Percentiles rank a stretch among this genome's conserved stretches.
Evolutionary conservation across 2,888 invertebrate genomes (phyloP).

Genomic region (Perithous albicinctus): DNA sequence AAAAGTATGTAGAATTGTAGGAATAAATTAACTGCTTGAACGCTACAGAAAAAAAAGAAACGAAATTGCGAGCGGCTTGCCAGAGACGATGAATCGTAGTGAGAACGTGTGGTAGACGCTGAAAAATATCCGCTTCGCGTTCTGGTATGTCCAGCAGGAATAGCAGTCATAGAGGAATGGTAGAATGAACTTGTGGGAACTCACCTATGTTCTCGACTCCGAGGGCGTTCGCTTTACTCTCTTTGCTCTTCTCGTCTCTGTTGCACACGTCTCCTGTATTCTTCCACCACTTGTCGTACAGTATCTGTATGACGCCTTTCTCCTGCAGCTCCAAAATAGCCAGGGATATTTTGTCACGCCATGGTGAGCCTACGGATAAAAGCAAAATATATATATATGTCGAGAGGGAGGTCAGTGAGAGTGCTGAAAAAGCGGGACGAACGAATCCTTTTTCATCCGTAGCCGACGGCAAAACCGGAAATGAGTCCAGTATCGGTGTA

Average conservation of each 20-base stretch:
- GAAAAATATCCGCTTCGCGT: slow-evolving; percentile 5
- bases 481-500: not conserved
- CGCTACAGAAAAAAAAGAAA: not conserved
- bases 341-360: slow-evolving; percentile 98
- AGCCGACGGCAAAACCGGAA: slow-evolving; percentile 9
- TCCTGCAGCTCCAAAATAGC: slow-evolving; percentile 98
- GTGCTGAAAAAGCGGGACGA: not conserved
- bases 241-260: slow-evolving; percentile 94
- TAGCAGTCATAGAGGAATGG: not conserved
- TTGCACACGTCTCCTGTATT: slow-evolving; percentile 96
- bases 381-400: slow-evolving; percentile 14
- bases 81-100: slow-evolving; percentile 3
- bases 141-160: not conserved
- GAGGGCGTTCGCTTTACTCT: slow-evolving; percentile 96
- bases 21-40: not conserved
- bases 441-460: not conserved
- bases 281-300: slow-evolving; percentile 99
- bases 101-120: not conserved
- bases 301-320: slow-evolving; percentile 95
- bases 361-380: slow-evolving; percentile 89
- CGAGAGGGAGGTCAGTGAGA: not conserved
- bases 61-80: not conserved
- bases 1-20: not conserved
- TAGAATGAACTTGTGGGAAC: slow-evolving; percentile 69
- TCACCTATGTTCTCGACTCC: slow-evolving; percentile 95